Base-by-base conservation (phyloP, 2,797 vertebrate species). In the Siniperca undulata region DNA sequence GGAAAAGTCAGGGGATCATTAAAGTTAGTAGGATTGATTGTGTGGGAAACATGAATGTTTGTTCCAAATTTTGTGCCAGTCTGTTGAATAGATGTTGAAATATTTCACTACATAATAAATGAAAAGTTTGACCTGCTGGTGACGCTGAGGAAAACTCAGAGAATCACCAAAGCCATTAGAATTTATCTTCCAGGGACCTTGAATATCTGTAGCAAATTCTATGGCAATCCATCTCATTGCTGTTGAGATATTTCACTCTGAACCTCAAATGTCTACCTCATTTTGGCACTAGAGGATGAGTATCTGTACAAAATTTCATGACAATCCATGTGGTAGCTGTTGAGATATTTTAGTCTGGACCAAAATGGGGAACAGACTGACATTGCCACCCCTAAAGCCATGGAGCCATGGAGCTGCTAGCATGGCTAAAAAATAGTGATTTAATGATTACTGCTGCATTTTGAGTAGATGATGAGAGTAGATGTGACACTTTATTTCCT, bases 401-500 rank as follows among this genome's bases (percentile, higher is more conserved):
- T 66, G 27, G 27, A 30, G 27, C 27, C 27, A 30, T 30, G 27
- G 27, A 30, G 60, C 14, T 11, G 19, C 53, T 11, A 4, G 17
- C 12, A 24, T 22, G 4, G 40, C 2, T 10, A 55, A 50, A 30
- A 73, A 58, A 7, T 6, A 11, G 13, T 22, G 2, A 65, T 44
- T 72, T 27, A 1, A 36, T 40, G 2, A 24, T 36, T 55, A 38
- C 24, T 61, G 17, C 34, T 61, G 19, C 24, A 30, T 30, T 42
- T 36, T 27, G 11, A 30, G 30, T 30, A 30, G 30, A 30, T 30
- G 30, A 30, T 30, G 30, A 30, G 30, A 66, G 7, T 38, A 67
- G 22, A 44, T 58, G 24, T 50, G 12, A 68, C 27, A 38, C 22
- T 67, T 76, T 59, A 74, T 68, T 74, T 50, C 14, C 27, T 69